phyloP scores from a whole-genome alignment of 2,797 vertebrate species.

The Iguana delicatissima region DNA sequence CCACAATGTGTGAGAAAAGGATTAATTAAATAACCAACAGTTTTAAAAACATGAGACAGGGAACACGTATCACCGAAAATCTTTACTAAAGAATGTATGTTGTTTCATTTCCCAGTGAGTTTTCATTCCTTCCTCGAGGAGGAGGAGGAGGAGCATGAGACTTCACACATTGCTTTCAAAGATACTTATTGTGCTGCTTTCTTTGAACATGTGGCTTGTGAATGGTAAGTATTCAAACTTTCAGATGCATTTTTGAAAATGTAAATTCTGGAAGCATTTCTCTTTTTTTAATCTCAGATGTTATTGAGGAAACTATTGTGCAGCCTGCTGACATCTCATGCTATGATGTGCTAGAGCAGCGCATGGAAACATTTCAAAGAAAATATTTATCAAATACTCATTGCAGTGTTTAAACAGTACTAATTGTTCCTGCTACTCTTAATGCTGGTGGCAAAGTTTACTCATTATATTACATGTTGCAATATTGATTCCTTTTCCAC shows the following conservation, averaged over 20 bases:
- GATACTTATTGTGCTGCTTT: constrained; percentile 69
- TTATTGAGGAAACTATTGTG: not conserved
- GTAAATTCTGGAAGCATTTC: constrained; percentile 5
- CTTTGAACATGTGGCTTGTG: constrained; percentile 53
- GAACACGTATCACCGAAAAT: fast-evolving
- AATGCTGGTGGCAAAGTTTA: too few relatives aligned
- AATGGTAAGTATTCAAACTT: constrained; percentile 71
- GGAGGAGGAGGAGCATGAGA: constrained; percentile 64
- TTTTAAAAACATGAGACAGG: constrained; percentile 36
- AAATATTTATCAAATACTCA: too few relatives aligned
- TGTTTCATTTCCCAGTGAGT: constrained; percentile 74
- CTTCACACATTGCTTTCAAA: constrained; percentile 48
- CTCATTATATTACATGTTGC: too few relatives aligned
- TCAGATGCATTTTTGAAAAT: not conserved
- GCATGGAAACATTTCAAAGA: too few relatives aligned
- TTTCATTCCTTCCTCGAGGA: constrained; percentile 44
- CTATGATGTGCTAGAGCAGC: not conserved
- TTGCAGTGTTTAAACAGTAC: too few relatives aligned
- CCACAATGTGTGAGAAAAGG: constrained; percentile 39
- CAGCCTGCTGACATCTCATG: not conserved
- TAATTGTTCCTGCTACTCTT: too few relatives aligned
- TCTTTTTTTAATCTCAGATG: constrained; percentile 46
- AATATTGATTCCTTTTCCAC: too few relatives aligned
- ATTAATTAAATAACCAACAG: constrained; percentile 32
- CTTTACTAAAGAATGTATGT: constrained; percentile 31